A percentile compares a stretch with the other conserved stretches of the same genome.
These are phyloP conservation scores for Timema podura DNA, from an alignment of 2,888 invertebrate genomes.

Conservation along the genomic window DNA sequence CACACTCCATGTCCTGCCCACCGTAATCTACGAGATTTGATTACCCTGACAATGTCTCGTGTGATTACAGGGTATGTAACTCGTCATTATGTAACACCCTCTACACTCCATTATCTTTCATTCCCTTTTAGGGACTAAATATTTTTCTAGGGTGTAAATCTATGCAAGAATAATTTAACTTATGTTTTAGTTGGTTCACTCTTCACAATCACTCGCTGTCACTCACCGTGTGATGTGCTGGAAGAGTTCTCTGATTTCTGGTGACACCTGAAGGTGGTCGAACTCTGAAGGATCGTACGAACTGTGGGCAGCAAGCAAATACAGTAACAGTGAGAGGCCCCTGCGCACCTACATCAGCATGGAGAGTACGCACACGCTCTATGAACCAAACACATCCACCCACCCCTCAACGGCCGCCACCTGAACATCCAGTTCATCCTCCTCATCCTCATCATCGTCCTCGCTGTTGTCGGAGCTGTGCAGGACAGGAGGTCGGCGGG, in stretches of 20 bases:
- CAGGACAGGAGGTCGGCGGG: background rate
- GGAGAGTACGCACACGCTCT: background rate
- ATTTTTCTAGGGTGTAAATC: background rate
- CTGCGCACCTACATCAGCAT: too few species aligned
- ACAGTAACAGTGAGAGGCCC: constrained; percentile 18
- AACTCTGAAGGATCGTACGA: constrained; percentile 69
- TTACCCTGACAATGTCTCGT: too few species aligned
- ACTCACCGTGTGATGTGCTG: constrained; percentile 82
- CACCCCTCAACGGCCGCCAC: constrained; percentile 37
- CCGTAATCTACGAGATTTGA: too few species aligned
- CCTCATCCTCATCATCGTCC: constrained; percentile 28
- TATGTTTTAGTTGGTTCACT: background rate
- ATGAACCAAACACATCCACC: background rate
- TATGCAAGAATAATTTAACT: constrained; percentile 8
- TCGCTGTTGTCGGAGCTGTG: constrained; percentile 23
- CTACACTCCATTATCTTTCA: background rate
- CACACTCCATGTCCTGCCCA: too few species aligned
- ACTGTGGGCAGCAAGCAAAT: constrained; percentile 21
- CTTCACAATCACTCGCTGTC: background rate
- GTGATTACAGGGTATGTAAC: too few species aligned
- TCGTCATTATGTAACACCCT: too few species aligned
- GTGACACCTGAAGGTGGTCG: constrained; percentile 72
- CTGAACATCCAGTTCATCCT: constrained; percentile 40
- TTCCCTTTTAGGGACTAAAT: background rate
- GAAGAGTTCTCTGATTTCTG: constrained; percentile 88